Base-by-base conservation (phyloP, 2,113 vertebrate species). In the Gasterosteus nipponicus region DNA sequence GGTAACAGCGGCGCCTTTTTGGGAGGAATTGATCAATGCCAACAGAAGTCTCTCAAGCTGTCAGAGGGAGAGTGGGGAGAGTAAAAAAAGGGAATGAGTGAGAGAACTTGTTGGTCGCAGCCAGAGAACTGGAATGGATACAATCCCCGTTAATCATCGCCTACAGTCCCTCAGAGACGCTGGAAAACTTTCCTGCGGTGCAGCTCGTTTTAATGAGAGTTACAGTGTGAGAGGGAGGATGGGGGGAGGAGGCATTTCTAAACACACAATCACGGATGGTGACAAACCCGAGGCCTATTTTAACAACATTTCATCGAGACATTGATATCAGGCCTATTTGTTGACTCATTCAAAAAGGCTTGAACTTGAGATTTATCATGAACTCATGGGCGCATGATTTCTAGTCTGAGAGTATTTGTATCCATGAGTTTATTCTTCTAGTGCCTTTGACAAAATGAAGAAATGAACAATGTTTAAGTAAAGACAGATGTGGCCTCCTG, bases 201-300 rank as follows among this genome's bases (percentile, higher is more conserved):
- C 78, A 79, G 61, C 75, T 64, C 59, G 1, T 78, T 87, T 80
- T 56, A 78, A 81, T 78, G 68, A 82, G 10, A 53, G 49, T 39
- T 31, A 61, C 44, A 18, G 42, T 39, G 49, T 14, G 19, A 29
- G 7, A n/a, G 49, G 7, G 26, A 57, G 26, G 41, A n/a, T 38
- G 39, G 1, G 15, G n/a, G 4, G 58, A 31, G 2, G 58, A 63
- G 15, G 26, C 16, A 57, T 68, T 59, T 33, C 51, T 51, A 29
- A 31, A 64, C 46, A 51, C 31, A 5, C 33, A 59, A 26, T 26
- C 38, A 46, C n/a, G 65, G 49, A 69, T 63, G 11, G 63, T 59
- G 49, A 33, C 18, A 59, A 44, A 64, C 26, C 3, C 19, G 22
- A n/a, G 39, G 0, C 8, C 0, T 3, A 22, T 73, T 79, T 73